phyloP scores from a whole-genome alignment of 2,797 vertebrate genomes.

The Thalassophryne amazonica region DNA sequence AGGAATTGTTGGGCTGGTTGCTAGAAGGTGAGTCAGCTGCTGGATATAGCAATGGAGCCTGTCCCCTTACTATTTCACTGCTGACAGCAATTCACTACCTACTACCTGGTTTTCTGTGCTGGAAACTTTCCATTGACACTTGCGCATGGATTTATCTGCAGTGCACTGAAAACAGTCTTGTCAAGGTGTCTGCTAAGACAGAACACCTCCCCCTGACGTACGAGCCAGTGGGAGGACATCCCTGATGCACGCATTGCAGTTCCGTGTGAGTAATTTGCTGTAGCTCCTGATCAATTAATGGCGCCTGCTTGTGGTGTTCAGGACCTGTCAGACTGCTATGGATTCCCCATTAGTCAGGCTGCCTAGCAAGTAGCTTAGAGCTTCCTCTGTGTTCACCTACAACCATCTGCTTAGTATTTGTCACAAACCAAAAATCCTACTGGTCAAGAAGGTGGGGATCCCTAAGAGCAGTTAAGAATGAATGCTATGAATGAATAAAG shows the following conservation, averaged over 20 bases:
- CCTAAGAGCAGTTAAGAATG: not conserved
- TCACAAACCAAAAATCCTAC: conserved; percentile 14
- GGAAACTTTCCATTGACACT: conserved; percentile 39
- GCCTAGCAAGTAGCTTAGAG: conserved; percentile 25
- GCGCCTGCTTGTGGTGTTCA: conserved; percentile 36
- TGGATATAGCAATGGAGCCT: not conserved
- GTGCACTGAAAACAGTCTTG: conserved; percentile 40
- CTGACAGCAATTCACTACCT: conserved; percentile 31
- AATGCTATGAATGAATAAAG: not conserved
- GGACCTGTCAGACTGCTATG: conserved; percentile 60
- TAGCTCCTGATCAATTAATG: conserved; percentile 68
- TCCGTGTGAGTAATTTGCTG: conserved; percentile 52
- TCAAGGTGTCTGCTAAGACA: conserved; percentile 47
- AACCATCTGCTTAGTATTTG: conserved; percentile 8
- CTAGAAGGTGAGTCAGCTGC: conserved; percentile 17
- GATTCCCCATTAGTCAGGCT: conserved; percentile 68
- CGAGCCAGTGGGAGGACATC: conserved; percentile 47
- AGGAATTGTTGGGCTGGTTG: conserved; percentile 31
- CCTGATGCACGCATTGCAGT: conserved; percentile 33
- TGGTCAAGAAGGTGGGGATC: not conserved
- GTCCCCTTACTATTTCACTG: conserved; percentile 31
- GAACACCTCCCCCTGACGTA: conserved; percentile 46
- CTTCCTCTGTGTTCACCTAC: conserved; percentile 33
- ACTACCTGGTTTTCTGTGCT: conserved; percentile 25
- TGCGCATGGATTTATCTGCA: conserved; percentile 54